phyloP scores from a whole-genome alignment of 2,113 vertebrate species.

The Panurus biarmicus region DNA sequence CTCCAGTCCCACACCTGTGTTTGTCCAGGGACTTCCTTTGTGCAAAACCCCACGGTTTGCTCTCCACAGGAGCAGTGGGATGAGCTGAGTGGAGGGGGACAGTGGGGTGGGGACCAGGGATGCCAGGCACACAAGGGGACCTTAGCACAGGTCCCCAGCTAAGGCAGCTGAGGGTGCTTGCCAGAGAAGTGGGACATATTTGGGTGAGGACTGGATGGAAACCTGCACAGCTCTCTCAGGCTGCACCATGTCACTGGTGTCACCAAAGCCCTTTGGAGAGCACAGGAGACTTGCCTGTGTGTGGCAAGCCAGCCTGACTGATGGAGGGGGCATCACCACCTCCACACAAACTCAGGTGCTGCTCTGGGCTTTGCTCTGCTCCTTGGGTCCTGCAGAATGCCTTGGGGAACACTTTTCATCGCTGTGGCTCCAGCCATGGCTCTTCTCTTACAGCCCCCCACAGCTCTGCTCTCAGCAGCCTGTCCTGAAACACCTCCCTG shows the following conservation, averaged over 20 bases:
- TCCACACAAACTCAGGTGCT: not conserved
- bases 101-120: not conserved
- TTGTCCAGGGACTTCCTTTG: not conserved
- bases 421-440: not conserved
- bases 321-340: not conserved
- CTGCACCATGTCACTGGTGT: rapidly evolving
- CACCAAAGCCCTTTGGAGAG: rapidly evolving
- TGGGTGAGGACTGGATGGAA: not conserved
- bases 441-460: not conserved
- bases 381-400: not conserved
- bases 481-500: not conserved
- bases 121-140: not conserved
- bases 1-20: not conserved
- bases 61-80: rapidly evolving
- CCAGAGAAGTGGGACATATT: not conserved
- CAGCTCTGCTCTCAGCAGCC: not conserved
- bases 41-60: rapidly evolving
- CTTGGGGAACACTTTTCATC: not conserved
- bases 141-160: not conserved
- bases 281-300: rapidly evolving
- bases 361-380: not conserved
- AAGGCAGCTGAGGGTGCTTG: not conserved
- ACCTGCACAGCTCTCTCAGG: not conserved
- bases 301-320: not conserved
- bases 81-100: not conserved